Percentiles rank a stretch among this genome's conserved stretches.
These are phyloP conservation scores for Acipenser oxyrinchus DNA, from an alignment of 2,797 vertebrate genomes.

Conservation along the genomic window DNA sequence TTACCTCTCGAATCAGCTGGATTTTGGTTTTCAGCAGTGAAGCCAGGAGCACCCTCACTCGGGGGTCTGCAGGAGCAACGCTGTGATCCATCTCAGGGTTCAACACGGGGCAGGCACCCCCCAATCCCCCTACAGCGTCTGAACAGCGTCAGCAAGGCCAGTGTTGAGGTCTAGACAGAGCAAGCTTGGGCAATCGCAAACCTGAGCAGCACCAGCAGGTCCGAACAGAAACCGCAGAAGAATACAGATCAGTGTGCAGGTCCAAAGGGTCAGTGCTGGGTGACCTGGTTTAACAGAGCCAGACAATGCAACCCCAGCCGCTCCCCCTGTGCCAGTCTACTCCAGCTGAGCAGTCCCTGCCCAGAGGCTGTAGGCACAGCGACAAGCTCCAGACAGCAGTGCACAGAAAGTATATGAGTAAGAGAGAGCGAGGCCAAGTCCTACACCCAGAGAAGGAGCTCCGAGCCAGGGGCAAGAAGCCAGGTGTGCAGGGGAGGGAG, in stretches of 20 bases:
- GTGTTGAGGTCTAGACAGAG: background rate
- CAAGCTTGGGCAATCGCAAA: background rate
- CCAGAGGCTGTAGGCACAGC: background rate
- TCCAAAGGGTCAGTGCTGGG: conserved; percentile 26
- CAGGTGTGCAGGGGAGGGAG: too few species aligned
- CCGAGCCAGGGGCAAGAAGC: background rate
- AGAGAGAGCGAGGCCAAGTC: background rate
- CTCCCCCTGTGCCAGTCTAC: background rate
- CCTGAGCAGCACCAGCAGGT: too few species aligned
- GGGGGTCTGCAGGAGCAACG: background rate
- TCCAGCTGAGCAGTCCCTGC: background rate
- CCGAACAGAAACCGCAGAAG: background rate
- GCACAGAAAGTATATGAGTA: background rate
- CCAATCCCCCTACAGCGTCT: too few species aligned
- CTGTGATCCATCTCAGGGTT: background rate
- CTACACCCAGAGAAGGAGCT: background rate
- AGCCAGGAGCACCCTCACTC: conserved; percentile 4
- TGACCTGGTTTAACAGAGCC: conserved; percentile 9
- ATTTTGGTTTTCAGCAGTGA: conserved; percentile 12
- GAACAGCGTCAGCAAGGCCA: background rate
- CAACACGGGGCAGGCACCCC: background rate
- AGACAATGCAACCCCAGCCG: background rate
- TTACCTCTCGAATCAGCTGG: conserved; percentile 15
- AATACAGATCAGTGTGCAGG: background rate
- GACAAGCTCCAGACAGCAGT: background rate